Base-by-base conservation (phyloP, 2,113 vertebrate species). In the Cinclus mexicanus region DNA sequence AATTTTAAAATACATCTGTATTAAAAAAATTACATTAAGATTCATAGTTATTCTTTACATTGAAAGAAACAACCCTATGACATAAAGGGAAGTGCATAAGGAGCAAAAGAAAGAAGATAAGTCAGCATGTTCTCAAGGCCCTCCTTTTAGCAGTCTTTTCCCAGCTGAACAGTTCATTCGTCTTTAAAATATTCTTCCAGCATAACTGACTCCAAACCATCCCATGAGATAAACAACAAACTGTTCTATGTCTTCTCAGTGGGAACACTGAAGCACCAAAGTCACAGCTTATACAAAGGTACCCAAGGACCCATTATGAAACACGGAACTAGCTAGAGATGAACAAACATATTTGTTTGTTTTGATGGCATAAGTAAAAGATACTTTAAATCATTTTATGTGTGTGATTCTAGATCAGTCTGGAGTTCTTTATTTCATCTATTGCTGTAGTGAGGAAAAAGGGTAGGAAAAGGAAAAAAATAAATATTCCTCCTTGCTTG, bases 131-230 rank as follows among this genome's bases (percentile, higher is more conserved):
- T 81, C 59, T 91, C 80, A 87, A 78, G 72, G 65, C 59, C 50
- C 83, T 70, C 37, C 47, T 70, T 86, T 65, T 42, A 57, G 28
- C 10, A 77, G 29, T 33, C 55, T 87, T 64, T 28, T 83, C 59
- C 42, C 39, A 93, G 50, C 55, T 83, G 68, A 55, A 84, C 56
- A 64, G 16, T 64, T 80, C 29, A 57, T 79, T 53, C 70, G 41
- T 74, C 77, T 94, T 84, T 52, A 87, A 89, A 96, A 69, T 55
- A 90, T 64, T 86, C 60, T 83, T 82, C 55, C 55, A 88, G 74
- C 37, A 56, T 31, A 81, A 88, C 20, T 56, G 61, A 75, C 57
- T 94, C 44, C 13, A 78, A 84, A 59, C 9, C 44, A 87, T 52
- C 41, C 71, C 59, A 67, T 63, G 63, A 65, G 50, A 88, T 88